Conservation (phyloP, 2,797 vertebrate genomes). For the Mus spretus region DNA sequence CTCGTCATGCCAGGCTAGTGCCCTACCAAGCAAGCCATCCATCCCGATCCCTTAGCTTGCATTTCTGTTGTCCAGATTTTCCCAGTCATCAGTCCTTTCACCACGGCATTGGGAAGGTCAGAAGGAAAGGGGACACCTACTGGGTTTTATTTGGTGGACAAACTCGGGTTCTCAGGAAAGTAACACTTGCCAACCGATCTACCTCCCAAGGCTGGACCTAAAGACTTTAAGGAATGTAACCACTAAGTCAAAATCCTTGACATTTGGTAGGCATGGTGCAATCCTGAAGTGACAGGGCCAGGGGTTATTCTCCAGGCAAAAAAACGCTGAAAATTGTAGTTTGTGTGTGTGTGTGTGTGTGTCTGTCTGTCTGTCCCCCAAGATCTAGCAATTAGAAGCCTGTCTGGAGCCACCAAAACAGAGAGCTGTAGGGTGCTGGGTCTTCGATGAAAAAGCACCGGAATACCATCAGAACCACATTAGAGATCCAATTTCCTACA, state of each 20-base stretch:
- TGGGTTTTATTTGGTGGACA: background rate
- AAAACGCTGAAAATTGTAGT: background rate
- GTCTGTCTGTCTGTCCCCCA: background rate
- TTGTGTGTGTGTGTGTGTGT: background rate
- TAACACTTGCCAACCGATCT: background rate
- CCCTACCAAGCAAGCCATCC: too few species aligned
- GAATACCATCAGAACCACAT: background rate
- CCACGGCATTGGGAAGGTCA: background rate
- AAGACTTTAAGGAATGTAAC: background rate
- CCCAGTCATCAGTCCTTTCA: constrained; percentile 43
- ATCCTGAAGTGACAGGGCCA: background rate
- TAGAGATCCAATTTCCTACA: background rate
- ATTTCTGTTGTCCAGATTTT: constrained; percentile 52
- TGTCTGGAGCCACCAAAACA: constrained; percentile 29
- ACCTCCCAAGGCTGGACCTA: background rate
- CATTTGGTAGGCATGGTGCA: background rate
- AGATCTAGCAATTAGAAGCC: constrained; percentile 26
- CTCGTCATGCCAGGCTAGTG: too few species aligned
- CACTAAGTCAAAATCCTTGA: background rate
- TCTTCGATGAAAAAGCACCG: background rate
- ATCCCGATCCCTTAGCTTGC: background rate
- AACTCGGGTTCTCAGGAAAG: background rate
- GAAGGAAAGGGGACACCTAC: background rate
- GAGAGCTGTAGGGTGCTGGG: background rate
- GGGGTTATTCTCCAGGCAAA: background rate